Base-by-base conservation (phyloP, 1,140 invertebrate species). In the Cataglyphis hispanica region DNA sequence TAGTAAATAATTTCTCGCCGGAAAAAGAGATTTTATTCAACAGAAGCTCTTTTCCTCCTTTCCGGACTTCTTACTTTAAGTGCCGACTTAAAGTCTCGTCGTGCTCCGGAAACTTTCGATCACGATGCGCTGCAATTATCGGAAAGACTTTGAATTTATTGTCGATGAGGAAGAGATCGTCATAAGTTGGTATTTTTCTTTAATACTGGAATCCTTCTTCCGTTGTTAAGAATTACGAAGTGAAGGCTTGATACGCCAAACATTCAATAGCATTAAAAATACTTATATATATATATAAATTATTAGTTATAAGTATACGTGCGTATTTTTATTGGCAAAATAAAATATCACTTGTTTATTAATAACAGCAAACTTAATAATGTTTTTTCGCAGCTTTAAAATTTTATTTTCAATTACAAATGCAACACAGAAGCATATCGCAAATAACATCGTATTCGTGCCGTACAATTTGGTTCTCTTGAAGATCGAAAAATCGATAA, bases 31-130 rank as follows among this genome's bases (percentile, higher is more conserved):
- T 80, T 53, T 69, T 63, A 67, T 67, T 53, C n/a, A 0, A 7
- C n/a, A 40, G 16, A 1, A 64, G 25, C 63, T 80, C 22, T 34
- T 37, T 22, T 8, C 25, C 43, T n/a, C n/a, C 31, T 22, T 25
- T 53, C 16, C 43, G 34, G 34, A 69, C 64, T 80, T 80, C 43
- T 34, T 40, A 66, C 16, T 34, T 56, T 69, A 69, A 80, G 64
- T 56, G 22, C 61, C 63, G 76, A 40, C 64, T 64, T 64, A 27
- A 69, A 78, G 60, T 64, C 27, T 13, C 74, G 27, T 53, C 31
- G 40, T n/a, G 61, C 43, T 37, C 16, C 43, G 61, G 43, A 84
- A 84, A 84, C 58, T 84, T 84, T 75, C 61, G 81, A 76, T 76
- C 43, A 60, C 43, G 22, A 76, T 37, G 56, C 70, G 46, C 60